These are phyloP conservation scores for Setipinna tenuifilis DNA, from an alignment of 2,797 vertebrate species.

Conservation along the genomic window DNA sequence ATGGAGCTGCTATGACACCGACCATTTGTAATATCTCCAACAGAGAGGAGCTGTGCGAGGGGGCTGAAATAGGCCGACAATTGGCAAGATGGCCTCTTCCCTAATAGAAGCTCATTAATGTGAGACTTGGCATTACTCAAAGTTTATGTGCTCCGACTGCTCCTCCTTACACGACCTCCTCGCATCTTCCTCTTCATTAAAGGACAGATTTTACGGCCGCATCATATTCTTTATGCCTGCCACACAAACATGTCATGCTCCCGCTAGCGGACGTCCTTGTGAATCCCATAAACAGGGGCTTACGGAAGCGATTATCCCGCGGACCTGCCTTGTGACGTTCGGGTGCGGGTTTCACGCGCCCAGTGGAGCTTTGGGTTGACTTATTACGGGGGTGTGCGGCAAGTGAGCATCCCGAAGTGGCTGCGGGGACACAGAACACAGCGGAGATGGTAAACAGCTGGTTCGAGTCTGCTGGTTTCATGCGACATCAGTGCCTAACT, in stretches of 20 bases:
- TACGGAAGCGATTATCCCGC: conserved; percentile 85
- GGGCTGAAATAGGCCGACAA: neutral
- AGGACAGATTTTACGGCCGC: conserved; percentile 90
- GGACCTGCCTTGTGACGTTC: neutral
- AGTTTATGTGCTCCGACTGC: conserved; percentile 55
- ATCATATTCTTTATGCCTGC: conserved; percentile 91
- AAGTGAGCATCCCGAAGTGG: neutral
- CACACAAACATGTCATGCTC: conserved; percentile 90
- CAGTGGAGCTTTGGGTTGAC: conserved; percentile 2
- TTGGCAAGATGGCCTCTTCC: conserved; percentile 36
- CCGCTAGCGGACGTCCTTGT: conserved; percentile 87
- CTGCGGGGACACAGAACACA: neutral
- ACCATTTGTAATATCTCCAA: conserved; percentile 34
- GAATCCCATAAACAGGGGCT: conserved; percentile 89
- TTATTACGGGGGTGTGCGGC: neutral
- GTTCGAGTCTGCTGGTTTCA: conserved; percentile 4
- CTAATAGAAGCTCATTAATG: conserved; percentile 64
- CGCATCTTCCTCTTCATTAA: conserved; percentile 83
- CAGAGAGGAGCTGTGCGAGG: neutral
- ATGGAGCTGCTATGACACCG: conserved; percentile 44
- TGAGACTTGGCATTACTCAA: conserved; percentile 65
- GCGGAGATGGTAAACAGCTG: conserved; percentile 1
- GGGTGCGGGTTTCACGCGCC: neutral
- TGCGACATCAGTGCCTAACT: neutral
- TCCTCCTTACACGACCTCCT: neutral